These are phyloP conservation scores for Prorops nasuta DNA, from an alignment of 1,140 invertebrate genomes.

Conservation along the genomic window DNA sequence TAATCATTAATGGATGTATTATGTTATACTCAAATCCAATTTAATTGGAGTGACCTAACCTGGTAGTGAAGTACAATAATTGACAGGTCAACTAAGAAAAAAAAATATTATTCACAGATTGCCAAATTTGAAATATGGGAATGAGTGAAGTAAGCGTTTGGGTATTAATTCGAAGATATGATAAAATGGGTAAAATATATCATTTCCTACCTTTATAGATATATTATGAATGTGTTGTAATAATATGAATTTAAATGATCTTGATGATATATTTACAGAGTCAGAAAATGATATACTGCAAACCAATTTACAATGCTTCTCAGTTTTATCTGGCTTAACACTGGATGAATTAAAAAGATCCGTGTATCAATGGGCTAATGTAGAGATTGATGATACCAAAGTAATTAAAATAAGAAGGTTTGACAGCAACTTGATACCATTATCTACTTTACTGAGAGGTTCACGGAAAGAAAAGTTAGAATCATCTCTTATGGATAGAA, in stretches of 20 bases:
- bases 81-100: too few relatives aligned
- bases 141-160: constrained; percentile 41
- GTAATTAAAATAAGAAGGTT: constrained; percentile 43
- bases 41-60: too few relatives aligned
- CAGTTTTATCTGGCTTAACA: constrained; percentile 29
- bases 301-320: constrained; percentile 31
- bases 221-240: constrained; percentile 4
- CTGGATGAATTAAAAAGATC: constrained; percentile 37
- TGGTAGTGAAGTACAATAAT: too few relatives aligned
- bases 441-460: constrained; percentile 37
- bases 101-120: too few relatives aligned
- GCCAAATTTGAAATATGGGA: constrained; percentile 33
- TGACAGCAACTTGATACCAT: constrained; percentile 44
- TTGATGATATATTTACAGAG: constrained; percentile 22
- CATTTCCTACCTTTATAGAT: constrained; percentile 8
- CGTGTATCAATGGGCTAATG: constrained; percentile 33
- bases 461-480: constrained; percentile 39
- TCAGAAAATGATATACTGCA: constrained; percentile 26
- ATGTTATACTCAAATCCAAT: too few relatives aligned
- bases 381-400: constrained; percentile 35
- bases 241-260: neutral
- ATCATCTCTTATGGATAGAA: neutral
- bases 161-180: constrained; percentile 41
- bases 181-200: constrained; percentile 39
- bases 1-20: too few relatives aligned